Percentiles rank a stretch among this genome's conserved stretches.
Evolutionary conservation across 2,888 invertebrate species (phyloP).

Genomic region (Mythimna albipuncta): DNA sequence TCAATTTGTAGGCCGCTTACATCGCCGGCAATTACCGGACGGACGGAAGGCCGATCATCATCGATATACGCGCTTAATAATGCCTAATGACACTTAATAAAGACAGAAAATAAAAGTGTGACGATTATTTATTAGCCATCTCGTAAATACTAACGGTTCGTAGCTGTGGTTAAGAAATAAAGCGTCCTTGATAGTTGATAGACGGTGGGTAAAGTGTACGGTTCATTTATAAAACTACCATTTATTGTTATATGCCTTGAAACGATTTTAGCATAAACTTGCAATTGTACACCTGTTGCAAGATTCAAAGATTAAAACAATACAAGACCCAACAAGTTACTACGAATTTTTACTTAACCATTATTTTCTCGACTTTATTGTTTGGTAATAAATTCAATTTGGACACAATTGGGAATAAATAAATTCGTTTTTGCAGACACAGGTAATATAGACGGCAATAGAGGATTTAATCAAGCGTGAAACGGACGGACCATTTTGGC

Average conservation of each 20-base stretch:
- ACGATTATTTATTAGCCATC: constrained; percentile 85
- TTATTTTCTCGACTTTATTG: constrained; percentile 11
- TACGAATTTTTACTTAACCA: background rate
- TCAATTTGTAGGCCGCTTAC: constrained; percentile 90
- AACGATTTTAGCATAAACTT: constrained; percentile 17
- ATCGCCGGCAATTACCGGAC: constrained; percentile 87
- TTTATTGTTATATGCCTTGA: constrained; percentile 33
- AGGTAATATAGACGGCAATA: constrained; percentile 28
- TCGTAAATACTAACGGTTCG: constrained; percentile 75
- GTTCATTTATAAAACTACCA: constrained; percentile 34
- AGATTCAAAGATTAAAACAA: background rate
- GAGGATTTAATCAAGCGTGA: constrained; percentile 41
- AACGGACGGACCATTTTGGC: constrained; percentile 6
- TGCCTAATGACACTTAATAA: constrained; percentile 90
- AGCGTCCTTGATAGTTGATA: constrained; percentile 52
- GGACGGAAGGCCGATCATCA: constrained; percentile 89
- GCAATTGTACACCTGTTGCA: background rate
- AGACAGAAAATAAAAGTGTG: constrained; percentile 88
- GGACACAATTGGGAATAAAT: constrained; percentile 24
- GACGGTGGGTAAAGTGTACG: constrained; percentile 35
- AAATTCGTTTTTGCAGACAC: constrained; percentile 13
- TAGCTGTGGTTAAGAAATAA: constrained; percentile 56
- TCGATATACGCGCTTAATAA: constrained; percentile 89
- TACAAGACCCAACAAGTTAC: background rate
- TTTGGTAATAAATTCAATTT: constrained; percentile 22